phyloP scores from a whole-genome alignment of 2,113 vertebrate species.

The Cricetomys ansorgei region DNA sequence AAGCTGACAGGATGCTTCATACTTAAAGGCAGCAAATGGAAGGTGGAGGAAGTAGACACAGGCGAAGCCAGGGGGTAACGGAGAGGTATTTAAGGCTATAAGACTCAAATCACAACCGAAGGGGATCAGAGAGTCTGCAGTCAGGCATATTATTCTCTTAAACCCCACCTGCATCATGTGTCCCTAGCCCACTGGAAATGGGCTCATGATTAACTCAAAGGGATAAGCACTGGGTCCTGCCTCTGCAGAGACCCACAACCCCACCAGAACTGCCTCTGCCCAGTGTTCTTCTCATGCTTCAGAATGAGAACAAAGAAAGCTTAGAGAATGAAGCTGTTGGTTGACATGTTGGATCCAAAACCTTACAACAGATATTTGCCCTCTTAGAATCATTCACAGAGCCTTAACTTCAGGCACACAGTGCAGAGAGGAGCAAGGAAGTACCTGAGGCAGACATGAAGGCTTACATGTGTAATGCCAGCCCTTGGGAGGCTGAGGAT shows the following conservation, averaged over 20 bases:
- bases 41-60: neutral
- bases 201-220: neutral
- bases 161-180: neutral
- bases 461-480: neutral
- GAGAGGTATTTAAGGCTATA: slow-evolving; percentile 5
- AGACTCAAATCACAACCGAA: neutral
- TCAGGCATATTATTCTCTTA: neutral
- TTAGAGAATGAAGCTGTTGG: neutral
- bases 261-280: neutral
- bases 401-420: neutral
- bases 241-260: neutral
- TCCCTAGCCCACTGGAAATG: neutral
- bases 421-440: neutral
- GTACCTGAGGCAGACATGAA: no score
- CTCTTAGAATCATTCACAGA: neutral
- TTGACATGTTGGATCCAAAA: neutral
- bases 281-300: no score
- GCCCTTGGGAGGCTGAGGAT: neutral
- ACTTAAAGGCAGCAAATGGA: neutral
- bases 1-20: neutral
- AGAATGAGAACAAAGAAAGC: fast-evolving
- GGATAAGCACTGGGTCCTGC: neutral
- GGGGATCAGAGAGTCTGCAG: neutral
- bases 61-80: neutral
- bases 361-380: neutral